These are phyloP conservation scores for Ciconia stormi DNA, from an alignment of 2,113 vertebrate species.

Conservation along the genomic window DNA sequence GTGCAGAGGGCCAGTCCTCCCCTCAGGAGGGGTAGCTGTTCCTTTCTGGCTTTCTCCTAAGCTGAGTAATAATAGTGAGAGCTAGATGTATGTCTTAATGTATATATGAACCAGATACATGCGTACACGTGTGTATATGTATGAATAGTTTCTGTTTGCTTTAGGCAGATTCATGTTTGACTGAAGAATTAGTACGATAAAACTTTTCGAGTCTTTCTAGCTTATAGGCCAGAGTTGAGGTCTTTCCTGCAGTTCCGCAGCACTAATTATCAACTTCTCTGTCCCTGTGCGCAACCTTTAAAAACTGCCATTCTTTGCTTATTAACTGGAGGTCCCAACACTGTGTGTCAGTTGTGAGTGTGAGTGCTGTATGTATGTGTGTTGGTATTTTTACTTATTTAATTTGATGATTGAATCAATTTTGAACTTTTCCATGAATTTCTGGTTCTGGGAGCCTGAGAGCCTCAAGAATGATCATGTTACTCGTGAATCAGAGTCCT, in stretches of 20 bases:
- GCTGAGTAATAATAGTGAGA: background rate
- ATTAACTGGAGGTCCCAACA: background rate
- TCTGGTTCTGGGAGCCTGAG: background rate
- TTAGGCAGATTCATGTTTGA: background rate
- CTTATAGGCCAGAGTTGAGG: background rate
- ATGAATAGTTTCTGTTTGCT: background rate
- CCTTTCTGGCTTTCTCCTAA: background rate
- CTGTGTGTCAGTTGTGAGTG: background rate
- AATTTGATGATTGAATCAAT: background rate
- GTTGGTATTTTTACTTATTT: background rate
- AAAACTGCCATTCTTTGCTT: background rate
- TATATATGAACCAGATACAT: background rate
- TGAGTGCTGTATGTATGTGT: background rate
- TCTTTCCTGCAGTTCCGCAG: background rate
- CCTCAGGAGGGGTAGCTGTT: background rate
- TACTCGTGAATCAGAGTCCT: background rate
- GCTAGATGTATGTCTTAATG: accelerated
- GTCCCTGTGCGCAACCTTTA: background rate
- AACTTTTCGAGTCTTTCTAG: background rate
- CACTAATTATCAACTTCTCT: background rate
- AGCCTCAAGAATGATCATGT: background rate
- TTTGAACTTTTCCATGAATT: background rate
- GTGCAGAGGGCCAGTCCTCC: background rate
- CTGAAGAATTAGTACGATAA: background rate
- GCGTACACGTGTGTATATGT: accelerated